Percentiles rank a stretch among this genome's conserved stretches.
Conservation (phyloP, 2,797 vertebrate species). For the Ciconia nigra region DNA sequence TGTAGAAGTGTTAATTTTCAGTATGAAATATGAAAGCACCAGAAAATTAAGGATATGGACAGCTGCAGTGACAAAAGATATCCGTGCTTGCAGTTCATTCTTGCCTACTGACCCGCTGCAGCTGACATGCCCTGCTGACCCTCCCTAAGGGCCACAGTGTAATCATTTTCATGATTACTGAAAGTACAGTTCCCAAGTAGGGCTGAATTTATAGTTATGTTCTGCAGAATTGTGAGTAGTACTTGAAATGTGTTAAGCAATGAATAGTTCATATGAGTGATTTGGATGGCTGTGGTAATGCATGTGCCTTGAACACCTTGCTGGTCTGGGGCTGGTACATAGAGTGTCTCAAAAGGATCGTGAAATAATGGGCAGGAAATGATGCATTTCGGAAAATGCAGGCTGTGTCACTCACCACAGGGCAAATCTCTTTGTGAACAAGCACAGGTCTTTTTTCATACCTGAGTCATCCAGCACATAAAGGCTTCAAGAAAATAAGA, state of each 20-base stretch:
- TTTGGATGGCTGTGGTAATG: neutral
- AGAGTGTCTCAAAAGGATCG: neutral
- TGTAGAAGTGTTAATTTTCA: neutral
- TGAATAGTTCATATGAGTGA: neutral
- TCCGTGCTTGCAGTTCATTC: neutral
- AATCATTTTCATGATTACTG: neutral
- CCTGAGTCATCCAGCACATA: constrained; percentile 1
- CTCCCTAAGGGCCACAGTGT: neutral
- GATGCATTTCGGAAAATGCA: constrained; percentile 13
- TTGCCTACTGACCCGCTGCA: neutral
- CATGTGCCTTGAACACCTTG: neutral
- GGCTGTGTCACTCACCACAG: constrained; percentile 32
- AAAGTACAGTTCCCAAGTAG: neutral
- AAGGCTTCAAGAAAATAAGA: neutral
- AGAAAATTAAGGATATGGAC: neutral
- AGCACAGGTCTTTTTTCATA: neutral
- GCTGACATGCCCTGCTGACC: neutral
- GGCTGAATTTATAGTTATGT: neutral
- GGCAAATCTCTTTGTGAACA: constrained; percentile 4
- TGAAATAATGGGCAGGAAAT: constrained; percentile 37
- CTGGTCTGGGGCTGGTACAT: neutral
- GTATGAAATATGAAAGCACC: neutral
- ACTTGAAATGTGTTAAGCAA: neutral
- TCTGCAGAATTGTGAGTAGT: neutral
- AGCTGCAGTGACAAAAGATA: neutral